These are phyloP conservation scores for Microplitis demolitor DNA, from an alignment of 1,140 invertebrate genomes.

Conservation along the genomic window DNA sequence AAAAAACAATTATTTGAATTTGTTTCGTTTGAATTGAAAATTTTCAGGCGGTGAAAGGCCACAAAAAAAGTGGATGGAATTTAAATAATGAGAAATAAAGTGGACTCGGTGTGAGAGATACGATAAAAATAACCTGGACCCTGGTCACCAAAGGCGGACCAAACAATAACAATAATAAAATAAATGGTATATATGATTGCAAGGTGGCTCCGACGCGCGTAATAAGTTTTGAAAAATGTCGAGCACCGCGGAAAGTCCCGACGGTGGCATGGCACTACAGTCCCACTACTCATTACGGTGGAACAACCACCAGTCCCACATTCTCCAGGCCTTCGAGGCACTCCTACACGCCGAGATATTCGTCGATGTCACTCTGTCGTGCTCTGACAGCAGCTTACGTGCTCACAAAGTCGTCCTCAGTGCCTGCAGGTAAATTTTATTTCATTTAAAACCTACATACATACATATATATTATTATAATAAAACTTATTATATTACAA, in stretches of 20 bases:
- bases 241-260: conserved; percentile 52
- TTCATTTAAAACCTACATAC: neutral
- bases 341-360: conserved; percentile 82
- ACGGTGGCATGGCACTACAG: conserved; percentile 63
- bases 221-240: conserved; percentile 51
- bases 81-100: too few relatives aligned
- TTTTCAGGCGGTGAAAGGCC: too few relatives aligned
- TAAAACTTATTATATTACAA: too few relatives aligned
- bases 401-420: conserved; percentile 90
- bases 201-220: conserved; percentile 34
- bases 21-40: too few relatives aligned
- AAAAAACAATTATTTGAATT: too few relatives aligned
- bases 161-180: too few relatives aligned
- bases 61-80: too few relatives aligned
- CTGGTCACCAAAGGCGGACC: too few relatives aligned
- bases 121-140: too few relatives aligned
- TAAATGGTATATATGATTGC: neutral
- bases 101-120: too few relatives aligned
- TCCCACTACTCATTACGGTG: conserved; percentile 89
- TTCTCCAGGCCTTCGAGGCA: conserved; percentile 83
- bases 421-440: conserved; percentile 71
- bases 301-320: conserved; percentile 89
- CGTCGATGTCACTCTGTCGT: conserved; percentile 88
- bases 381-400: conserved; percentile 78
- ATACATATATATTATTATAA: too few relatives aligned